Conservation (phyloP, 2,797 vertebrate genomes). For the Leptodactylus fallax region DNA sequence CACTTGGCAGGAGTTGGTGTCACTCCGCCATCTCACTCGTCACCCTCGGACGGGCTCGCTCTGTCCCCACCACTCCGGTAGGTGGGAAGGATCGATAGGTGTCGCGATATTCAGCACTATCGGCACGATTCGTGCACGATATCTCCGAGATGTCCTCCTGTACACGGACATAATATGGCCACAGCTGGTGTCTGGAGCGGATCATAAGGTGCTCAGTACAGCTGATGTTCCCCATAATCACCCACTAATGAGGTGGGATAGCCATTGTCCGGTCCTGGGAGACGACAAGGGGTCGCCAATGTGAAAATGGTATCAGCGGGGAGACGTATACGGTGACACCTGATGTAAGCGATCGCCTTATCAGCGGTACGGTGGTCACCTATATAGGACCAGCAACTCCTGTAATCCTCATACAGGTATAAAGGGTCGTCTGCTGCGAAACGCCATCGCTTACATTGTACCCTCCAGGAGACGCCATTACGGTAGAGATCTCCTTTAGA, state of each 20-base stretch:
- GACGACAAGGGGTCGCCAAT: too few relatives aligned
- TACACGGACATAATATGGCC: background rate
- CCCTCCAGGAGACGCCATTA: too few relatives aligned
- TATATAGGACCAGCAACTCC: too few relatives aligned
- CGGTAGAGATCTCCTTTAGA: too few relatives aligned
- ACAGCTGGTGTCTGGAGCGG: background rate
- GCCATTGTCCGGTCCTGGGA: too few relatives aligned
- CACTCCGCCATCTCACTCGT: background rate
- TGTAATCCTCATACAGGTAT: background rate
- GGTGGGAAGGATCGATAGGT: background rate
- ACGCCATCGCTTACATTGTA: background rate
- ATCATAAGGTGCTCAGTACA: background rate
- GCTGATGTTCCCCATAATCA: background rate
- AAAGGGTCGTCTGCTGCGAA: background rate
- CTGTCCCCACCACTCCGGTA: too few relatives aligned
- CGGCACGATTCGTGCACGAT: background rate
- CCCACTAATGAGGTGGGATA: background rate
- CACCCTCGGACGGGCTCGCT: too few relatives aligned
- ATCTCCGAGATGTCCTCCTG: background rate
- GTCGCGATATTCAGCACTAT: conserved; percentile 11
- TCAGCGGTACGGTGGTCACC: too few relatives aligned
- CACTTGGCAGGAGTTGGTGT: background rate
- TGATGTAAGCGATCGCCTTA: background rate
- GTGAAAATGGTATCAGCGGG: too few relatives aligned
- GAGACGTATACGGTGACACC: background rate